A percentile compares a stretch with the other conserved stretches of the same genome.
Conservation (phyloP, 2,797 vertebrate genomes). For the Falco naumanni region DNA sequence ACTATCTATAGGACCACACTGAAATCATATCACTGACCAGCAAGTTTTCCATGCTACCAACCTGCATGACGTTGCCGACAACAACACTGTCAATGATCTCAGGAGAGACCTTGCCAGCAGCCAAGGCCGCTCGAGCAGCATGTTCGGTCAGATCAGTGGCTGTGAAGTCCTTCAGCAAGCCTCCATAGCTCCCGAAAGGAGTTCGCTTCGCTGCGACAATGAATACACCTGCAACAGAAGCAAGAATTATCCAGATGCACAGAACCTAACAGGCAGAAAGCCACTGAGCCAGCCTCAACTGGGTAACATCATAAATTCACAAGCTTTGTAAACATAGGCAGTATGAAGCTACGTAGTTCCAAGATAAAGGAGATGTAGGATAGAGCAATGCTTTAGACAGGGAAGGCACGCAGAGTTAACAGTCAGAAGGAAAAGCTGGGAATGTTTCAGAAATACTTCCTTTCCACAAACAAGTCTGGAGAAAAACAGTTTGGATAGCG, state of each 20-base stretch:
- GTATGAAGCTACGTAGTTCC: accelerated
- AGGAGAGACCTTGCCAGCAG: constrained; percentile 86
- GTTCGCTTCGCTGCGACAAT: constrained; percentile 95
- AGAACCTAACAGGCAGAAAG: too few relatives aligned
- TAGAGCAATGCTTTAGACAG: not conserved
- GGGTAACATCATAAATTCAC: not conserved
- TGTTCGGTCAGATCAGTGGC: constrained; percentile 90
- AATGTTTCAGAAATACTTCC: not conserved
- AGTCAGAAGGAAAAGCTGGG: not conserved
- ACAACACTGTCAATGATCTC: constrained; percentile 91
- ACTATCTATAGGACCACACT: not conserved
- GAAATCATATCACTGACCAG: not conserved
- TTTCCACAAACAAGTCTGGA: not conserved
- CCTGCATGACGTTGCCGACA: constrained; percentile 93
- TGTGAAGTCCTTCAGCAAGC: constrained; percentile 89
- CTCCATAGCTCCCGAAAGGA: constrained; percentile 92
- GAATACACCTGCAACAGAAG: constrained; percentile 85
- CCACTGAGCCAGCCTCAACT: accelerated
- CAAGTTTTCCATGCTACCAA: constrained; percentile 45
- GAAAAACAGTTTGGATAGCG: not conserved
- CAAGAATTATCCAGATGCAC: not conserved
- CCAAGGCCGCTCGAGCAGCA: constrained; percentile 87
- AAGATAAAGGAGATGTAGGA: not conserved
- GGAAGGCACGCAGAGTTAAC: not conserved
- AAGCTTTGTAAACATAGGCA: accelerated